Base-by-base conservation (phyloP, 2,797 vertebrate genomes). In the Poeciliopsis infans region DNA sequence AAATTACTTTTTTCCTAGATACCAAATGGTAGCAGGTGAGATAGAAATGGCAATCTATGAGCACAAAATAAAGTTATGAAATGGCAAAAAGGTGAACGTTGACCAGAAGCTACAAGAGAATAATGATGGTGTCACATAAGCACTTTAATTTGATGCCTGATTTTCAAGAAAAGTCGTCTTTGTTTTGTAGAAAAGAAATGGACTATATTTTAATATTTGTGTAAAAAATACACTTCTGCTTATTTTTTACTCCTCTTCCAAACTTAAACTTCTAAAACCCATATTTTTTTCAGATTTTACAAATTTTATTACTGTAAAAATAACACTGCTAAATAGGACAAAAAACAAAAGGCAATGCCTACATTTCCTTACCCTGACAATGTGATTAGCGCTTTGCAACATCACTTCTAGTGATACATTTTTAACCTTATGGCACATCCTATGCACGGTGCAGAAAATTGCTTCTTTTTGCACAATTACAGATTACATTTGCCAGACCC, bases 401-500 rank as follows among this genome's bases (percentile, higher is more conserved):
- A 88, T 90, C 88, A 76, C 89, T 93, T 89, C 85, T 91, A 91
- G 85, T 83, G 81, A 80, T 89, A 83, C 74, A 94, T 90, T 93
- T 91, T 91, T 88, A 88, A 92, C 89, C 92, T 94, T 95, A 96
- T 94, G 93, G 91, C 82, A 94, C 94, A 73, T 95, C 87, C 83
- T 86, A 79, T 93, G 91, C 93, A 93, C 83, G 91, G 94, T 93
- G 93, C 90, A 95, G 94, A 95, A 94, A 94, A 93, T 92, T 83
- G 91, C 86, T 85, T 86, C 90, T 95, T 91, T 92, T 90, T 85
- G 89, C 92, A 91, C 93, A 94, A 96, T 95, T 96, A 95, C 94
- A 89, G 93, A 87, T 95, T 93, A 93, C 91, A 94, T 95, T 95
- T 93, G 83, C 89, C 88, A 82, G 86, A 70, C 85, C 75, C 82